phyloP scores from a whole-genome alignment of 2,113 vertebrate genomes.

The Rhinogobius similis region DNA sequence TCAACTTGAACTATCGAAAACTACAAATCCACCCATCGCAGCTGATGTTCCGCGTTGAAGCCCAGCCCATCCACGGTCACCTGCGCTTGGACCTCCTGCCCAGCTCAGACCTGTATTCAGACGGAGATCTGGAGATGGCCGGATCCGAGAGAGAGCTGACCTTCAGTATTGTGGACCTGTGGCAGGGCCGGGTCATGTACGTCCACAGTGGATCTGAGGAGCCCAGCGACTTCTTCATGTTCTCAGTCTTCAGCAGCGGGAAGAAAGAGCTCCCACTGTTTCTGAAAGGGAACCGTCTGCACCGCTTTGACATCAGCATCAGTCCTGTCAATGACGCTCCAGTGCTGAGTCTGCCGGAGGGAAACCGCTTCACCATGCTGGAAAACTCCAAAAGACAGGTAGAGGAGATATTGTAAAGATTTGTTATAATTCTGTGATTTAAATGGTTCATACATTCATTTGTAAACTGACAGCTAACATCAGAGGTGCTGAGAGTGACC shows the following conservation, averaged over 20 bases:
- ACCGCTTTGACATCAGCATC: constrained; percentile 80
- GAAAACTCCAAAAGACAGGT: constrained; percentile 82
- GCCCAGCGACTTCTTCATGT: constrained; percentile 81
- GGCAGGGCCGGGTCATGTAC: constrained; percentile 82
- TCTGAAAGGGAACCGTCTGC: constrained; percentile 69
- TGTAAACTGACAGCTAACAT: constrained; percentile 59
- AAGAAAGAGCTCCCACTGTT: constrained; percentile 69
- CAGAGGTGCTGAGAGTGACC: constrained; percentile 73
- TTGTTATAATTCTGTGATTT: too few species aligned
- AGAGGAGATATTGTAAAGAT: not conserved
- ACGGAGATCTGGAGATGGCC: constrained; percentile 8
- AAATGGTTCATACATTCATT: constrained; percentile 1
- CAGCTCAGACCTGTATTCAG: not conserved
- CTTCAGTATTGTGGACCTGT: constrained; percentile 85
- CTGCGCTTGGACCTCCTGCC: constrained; percentile 74
- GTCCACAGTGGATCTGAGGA: constrained; percentile 86
- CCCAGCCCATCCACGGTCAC: constrained; percentile 78
- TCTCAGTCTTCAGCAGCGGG: constrained; percentile 78
- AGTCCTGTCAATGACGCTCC: constrained; percentile 84
- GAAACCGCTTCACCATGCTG: constrained; percentile 80
- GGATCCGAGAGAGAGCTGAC: constrained; percentile 53
- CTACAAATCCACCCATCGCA: constrained; percentile 81
- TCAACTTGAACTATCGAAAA: constrained; percentile 80
- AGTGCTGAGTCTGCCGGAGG: constrained; percentile 80
- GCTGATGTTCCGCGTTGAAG: constrained; percentile 81